Base-by-base conservation (phyloP, 2,113 vertebrate species). In the Syngnathus scovelli region DNA sequence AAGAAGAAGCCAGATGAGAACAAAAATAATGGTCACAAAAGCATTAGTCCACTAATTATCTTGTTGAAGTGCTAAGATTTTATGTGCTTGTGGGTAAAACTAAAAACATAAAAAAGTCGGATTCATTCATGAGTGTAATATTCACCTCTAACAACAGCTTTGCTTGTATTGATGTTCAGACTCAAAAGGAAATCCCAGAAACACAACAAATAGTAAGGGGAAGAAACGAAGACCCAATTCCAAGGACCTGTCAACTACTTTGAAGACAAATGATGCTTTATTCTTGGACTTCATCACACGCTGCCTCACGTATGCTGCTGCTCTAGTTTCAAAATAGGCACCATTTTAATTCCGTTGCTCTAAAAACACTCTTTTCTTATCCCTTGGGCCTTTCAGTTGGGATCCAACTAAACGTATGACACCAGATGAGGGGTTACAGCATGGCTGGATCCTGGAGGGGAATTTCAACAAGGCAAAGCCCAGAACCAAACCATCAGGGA, bases 391-490 rank as follows among this genome's bases (percentile, higher is more conserved):
- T 78, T 87, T 79, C 78, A 98, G 95, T 68, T 98, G 96, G 94
- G 93, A 98, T 74, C 94, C 95, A n/a, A 84, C 89, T 19, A 92
- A 92, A 69, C 93, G 94, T 10, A 92, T 98, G 94, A 95, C 92
- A 68, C 96, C 95, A 0, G 94, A 94, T 54, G 94, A 98, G 81
- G 96, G 92, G 0, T 81, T 96, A 76, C 92, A 91, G 78, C 95
- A 98, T 1, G 76, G 87, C 0, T 98, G 96, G 96, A 94, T 98
- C 82, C 91, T 92, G 64, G 93, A 96, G 44, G 83, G 92, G 27
- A 88, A 90, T 63, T 86, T 86, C 41, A 85, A 92, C 80, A 92
- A 84, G 81, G 63, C 82, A 7, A 83, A 82, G 6, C 76, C 87
- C 60, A 93, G 87, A 84, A 69, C 77, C 0, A 91, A 84, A 61